Conservation (phyloP, 2,113 vertebrate genomes). For the Astur gentilis region DNA sequence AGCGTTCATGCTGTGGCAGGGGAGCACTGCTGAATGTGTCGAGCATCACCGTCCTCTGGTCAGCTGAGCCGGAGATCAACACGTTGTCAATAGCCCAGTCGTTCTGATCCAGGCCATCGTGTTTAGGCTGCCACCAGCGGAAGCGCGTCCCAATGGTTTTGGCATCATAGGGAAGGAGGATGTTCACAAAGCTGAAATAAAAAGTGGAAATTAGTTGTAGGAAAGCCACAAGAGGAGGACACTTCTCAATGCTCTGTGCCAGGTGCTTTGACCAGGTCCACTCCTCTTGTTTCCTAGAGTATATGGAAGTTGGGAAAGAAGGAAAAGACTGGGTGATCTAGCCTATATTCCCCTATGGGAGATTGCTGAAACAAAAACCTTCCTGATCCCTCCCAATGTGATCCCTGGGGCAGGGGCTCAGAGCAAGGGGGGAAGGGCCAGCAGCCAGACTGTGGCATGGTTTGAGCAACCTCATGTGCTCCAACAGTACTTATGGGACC, state of each 20-base stretch:
- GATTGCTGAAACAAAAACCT: neutral
- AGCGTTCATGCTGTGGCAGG: slow-evolving; percentile 87
- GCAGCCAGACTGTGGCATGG: neutral
- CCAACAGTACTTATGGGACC: neutral
- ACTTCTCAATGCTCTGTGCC: neutral
- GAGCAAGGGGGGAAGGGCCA: neutral
- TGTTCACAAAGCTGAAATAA: slow-evolving; percentile 89
- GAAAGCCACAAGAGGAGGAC: neutral
- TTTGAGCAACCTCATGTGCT: neutral
- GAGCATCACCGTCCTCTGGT: slow-evolving; percentile 85
- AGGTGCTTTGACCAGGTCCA: neutral
- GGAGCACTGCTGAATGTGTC: slow-evolving; percentile 92
- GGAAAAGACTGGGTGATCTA: neutral
- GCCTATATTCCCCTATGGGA: neutral
- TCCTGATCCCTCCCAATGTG: neutral
- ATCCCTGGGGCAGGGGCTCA: neutral
- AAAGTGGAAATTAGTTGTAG: neutral
- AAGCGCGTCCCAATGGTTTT: slow-evolving; percentile 87
- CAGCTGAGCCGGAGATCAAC: slow-evolving; percentile 89
- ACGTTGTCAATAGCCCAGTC: slow-evolving; percentile 98
- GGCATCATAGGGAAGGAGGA: slow-evolving; percentile 89
- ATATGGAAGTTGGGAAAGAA: neutral
- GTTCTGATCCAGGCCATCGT: slow-evolving; percentile 89
- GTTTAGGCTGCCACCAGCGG: slow-evolving; percentile 98
- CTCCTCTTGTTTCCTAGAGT: neutral